phyloP scores from a whole-genome alignment of 2,888 invertebrate genomes.

The Caprella mutica region DNA sequence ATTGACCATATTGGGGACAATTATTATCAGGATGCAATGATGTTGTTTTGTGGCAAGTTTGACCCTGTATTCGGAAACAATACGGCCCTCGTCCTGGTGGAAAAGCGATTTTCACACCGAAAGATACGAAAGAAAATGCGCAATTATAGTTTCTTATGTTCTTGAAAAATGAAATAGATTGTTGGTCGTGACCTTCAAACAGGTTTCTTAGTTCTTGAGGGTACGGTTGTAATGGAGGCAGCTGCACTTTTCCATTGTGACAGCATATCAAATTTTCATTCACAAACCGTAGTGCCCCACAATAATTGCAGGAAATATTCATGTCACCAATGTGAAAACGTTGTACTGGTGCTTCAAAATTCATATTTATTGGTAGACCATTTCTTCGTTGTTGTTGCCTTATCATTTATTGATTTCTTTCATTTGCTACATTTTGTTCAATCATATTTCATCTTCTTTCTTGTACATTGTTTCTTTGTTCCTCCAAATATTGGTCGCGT shows the following conservation, averaged over 20 bases:
- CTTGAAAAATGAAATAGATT: neutral
- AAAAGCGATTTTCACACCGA: neutral
- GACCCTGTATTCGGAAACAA: slow-evolving; percentile 6
- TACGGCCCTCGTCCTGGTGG: slow-evolving; percentile 6
- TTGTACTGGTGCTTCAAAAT: no score
- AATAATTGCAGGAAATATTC: neutral
- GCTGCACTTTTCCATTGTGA: slow-evolving; percentile 11
- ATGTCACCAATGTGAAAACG: neutral
- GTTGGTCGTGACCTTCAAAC: neutral
- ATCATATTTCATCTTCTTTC: slow-evolving; percentile 2
- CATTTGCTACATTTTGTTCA: no score
- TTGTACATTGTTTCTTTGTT: neutral
- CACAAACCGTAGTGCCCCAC: neutral
- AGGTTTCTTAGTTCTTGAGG: neutral
- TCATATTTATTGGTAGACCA: no score
- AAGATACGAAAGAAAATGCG: slow-evolving; percentile 9
- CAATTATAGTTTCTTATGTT: slow-evolving; percentile 1
- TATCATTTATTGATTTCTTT: no score
- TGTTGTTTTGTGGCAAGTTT: neutral
- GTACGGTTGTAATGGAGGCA: slow-evolving; percentile 2
- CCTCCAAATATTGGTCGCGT: neutral
- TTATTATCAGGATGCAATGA: neutral
- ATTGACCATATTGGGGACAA: neutral
- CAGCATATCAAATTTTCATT: neutral
- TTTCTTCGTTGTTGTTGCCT: no score